Percentiles rank a stretch among this genome's conserved stretches.
These are phyloP conservation scores for Ailurus styani DNA, from an alignment of 2,113 vertebrate genomes.

Conservation along the genomic window DNA sequence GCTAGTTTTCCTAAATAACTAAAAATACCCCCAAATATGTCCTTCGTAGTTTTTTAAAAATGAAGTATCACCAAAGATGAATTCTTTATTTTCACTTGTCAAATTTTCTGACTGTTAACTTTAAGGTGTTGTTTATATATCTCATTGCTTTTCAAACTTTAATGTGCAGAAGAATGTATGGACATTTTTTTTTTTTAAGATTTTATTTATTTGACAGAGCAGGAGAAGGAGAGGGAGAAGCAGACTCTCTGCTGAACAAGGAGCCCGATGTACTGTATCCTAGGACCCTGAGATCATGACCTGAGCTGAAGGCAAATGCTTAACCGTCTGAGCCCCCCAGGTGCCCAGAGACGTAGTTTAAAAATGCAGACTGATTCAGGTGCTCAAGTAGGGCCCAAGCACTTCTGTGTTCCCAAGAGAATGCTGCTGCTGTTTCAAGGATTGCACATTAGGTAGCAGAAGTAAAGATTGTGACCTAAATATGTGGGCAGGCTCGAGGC, in stretches of 20 bases:
- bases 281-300: too few species aligned
- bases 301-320: too few species aligned
- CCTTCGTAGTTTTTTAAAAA: background rate
- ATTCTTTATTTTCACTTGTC: background rate
- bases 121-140: background rate
- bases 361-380: background rate
- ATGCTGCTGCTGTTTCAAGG: background rate
- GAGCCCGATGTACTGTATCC: too few species aligned
- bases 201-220: too few species aligned
- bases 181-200: background rate
- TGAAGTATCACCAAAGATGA: background rate
- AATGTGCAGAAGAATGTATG: background rate
- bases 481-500: background rate
- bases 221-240: too few species aligned
- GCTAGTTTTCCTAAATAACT: background rate
- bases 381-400: background rate
- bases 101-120: background rate
- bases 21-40: background rate
- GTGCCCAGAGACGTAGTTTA: background rate
- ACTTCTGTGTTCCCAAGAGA: background rate
- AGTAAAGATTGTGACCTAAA: background rate
- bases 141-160: background rate
- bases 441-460: background rate
- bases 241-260: too few species aligned
- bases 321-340: too few species aligned